Percentiles rank a stretch among this genome's conserved stretches.
phyloP scores from a whole-genome alignment of 2,888 invertebrate species.

The Troides aeacus region DNA sequence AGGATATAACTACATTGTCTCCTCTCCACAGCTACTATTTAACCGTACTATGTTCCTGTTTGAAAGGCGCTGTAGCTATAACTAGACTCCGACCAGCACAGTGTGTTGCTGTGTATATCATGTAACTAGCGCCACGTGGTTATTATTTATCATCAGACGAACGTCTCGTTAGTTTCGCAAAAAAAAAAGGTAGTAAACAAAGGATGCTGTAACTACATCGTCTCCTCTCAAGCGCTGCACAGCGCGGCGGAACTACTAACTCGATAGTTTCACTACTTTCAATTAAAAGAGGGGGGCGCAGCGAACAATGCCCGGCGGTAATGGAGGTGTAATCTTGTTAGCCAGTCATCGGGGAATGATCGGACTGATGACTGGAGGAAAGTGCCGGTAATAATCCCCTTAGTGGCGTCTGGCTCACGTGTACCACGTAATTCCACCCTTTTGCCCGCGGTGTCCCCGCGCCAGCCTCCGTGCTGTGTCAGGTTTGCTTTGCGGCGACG shows the following conservation, averaged over 20 bases:
- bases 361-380: constrained; percentile 60
- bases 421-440: constrained; percentile 9
- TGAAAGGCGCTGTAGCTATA: no score
- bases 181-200: not conserved
- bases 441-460: constrained; percentile 13
- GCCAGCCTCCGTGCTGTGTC: constrained; percentile 13
- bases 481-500: not conserved
- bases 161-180: no score
- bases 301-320: constrained; percentile 46
- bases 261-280: constrained; percentile 58
- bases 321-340: constrained; percentile 61
- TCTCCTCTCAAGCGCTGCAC: constrained; percentile 35
- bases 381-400: constrained; percentile 58
- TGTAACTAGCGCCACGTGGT: no score
- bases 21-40: no score
- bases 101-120: no score
- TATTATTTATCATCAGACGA: no score
- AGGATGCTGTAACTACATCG: not conserved
- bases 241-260: constrained; percentile 27
- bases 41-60: no score
- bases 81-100: no score
- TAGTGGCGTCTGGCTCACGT: constrained; percentile 37
- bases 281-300: constrained; percentile 51
- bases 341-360: constrained; percentile 63
- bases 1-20: no score